Percentiles rank a stretch among this genome's conserved stretches.
phyloP scores from a whole-genome alignment of 2,113 vertebrate species.

The Thalassarche chlororhynchos region DNA sequence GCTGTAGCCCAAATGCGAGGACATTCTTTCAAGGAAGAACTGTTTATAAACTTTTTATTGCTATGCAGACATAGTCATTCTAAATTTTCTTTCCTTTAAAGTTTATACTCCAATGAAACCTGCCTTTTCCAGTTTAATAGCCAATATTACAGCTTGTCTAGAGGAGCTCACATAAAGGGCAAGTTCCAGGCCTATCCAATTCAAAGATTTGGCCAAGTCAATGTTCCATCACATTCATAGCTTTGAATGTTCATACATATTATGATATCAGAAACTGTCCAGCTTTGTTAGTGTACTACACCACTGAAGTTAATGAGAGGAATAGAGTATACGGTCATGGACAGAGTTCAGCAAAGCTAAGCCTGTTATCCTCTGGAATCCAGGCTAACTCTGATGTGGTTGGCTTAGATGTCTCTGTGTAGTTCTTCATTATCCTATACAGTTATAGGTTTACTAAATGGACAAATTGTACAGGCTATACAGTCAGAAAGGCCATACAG shows the following conservation, averaged over 20 bases:
- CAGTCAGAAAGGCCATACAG: not conserved
- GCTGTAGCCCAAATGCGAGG: not conserved
- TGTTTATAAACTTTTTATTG: not conserved
- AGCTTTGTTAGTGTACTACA: not conserved
- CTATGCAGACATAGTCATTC: not conserved
- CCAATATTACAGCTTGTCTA: not conserved
- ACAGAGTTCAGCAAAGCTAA: not conserved
- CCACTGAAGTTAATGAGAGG: not conserved
- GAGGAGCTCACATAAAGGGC: not conserved
- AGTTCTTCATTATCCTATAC: not conserved
- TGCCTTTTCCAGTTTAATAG: not conserved
- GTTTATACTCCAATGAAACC: not conserved
- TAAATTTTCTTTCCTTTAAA: not conserved
- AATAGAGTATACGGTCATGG: not conserved
- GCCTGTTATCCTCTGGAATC: not conserved
- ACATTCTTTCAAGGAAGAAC: not conserved
- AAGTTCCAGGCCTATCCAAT: not conserved
- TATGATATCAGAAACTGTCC: not conserved
- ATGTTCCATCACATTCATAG: not conserved
- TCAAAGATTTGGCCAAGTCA: not conserved
- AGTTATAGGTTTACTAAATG: not conserved
- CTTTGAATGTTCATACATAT: not conserved
- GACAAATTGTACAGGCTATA: not conserved
- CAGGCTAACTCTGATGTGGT: not conserved
- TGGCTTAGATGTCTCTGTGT: not conserved